A percentile compares a stretch with the other conserved stretches of the same genome.
These are phyloP conservation scores for Reinhardtius hippoglossoides DNA, from an alignment of 2,113 vertebrate genomes.

Conservation along the genomic window DNA sequence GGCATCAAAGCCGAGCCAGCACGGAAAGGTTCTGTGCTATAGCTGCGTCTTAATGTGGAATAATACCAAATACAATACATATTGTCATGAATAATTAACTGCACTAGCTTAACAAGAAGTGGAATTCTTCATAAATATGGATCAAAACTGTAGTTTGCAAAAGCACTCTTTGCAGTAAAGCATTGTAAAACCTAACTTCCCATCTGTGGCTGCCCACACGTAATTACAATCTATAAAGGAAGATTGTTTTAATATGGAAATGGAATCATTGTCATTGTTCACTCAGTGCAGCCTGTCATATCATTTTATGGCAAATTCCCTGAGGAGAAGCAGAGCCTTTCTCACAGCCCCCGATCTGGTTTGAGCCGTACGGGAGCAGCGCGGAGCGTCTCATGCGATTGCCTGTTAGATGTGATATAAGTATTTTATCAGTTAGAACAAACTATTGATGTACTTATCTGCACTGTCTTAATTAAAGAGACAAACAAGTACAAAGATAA, in stretches of 20 bases:
- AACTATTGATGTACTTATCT: slow-evolving; percentile 32
- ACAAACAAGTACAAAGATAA: slow-evolving; percentile 37
- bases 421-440: slow-evolving; percentile 32
- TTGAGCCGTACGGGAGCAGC: slow-evolving; percentile 17
- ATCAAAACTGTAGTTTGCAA: slow-evolving; percentile 20
- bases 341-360: slow-evolving; percentile 34
- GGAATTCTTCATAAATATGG: slow-evolving; percentile 37
- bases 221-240: slow-evolving; percentile 65
- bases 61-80: slow-evolving; percentile 50
- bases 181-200: slow-evolving; percentile 47
- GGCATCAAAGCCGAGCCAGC: slow-evolving; percentile 16
- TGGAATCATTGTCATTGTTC: slow-evolving; percentile 64
- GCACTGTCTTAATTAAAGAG: slow-evolving; percentile 49
- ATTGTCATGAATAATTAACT: slow-evolving; percentile 60
- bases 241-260: slow-evolving; percentile 72
- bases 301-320: slow-evolving; percentile 61
- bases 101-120: slow-evolving; percentile 25
- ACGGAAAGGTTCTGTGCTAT: not conserved
- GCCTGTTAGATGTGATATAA: slow-evolving; percentile 54
- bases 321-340: slow-evolving; percentile 46
- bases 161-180: slow-evolving; percentile 36
- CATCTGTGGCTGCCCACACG: slow-evolving; percentile 37
- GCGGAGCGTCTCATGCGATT: slow-evolving; percentile 25
- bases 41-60: slow-evolving; percentile 29
- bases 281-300: slow-evolving; percentile 58